Evolutionary conservation across 2,797 vertebrate species (phyloP).

Genomic region (Miichthys miiuy): DNA sequence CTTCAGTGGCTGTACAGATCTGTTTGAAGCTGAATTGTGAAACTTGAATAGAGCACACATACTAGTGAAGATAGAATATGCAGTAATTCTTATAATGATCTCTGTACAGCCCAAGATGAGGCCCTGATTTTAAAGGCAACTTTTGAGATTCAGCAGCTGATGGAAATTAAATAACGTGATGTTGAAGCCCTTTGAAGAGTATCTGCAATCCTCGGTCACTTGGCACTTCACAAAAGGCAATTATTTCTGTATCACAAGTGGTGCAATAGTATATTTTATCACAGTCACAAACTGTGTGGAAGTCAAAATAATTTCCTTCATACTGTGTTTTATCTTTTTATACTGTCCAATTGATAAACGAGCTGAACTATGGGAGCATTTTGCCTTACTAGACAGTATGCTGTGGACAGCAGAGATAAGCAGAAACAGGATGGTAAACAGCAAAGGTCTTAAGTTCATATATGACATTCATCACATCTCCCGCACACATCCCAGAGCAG

Average conservation of each 20-base stretch:
- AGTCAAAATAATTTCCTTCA: neutral
- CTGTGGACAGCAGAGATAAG: conserved; percentile 3
- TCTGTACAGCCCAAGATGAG: conserved; percentile 12
- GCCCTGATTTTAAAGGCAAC: conserved; percentile 33
- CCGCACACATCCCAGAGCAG: neutral
- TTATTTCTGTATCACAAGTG: conserved; percentile 13
- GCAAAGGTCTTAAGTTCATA: neutral
- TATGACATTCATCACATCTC: neutral
- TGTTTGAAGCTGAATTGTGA: conserved; percentile 41
- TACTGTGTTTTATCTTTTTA: neutral
- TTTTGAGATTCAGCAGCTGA: conserved; percentile 33
- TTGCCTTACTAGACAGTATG: conserved; percentile 1
- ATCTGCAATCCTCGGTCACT: conserved; percentile 8
- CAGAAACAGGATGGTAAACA: neutral
- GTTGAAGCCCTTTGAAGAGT: conserved; percentile 30
- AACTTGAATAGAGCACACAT: conserved; percentile 5
- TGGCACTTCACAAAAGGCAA: conserved; percentile 12
- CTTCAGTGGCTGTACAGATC: neutral
- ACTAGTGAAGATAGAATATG: conserved; percentile 11
- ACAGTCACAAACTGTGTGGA: neutral
- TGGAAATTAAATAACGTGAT: conserved; percentile 20
- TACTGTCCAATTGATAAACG: neutral
- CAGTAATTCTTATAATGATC: conserved; percentile 32
- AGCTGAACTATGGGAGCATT: neutral
- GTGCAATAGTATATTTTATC: neutral